These are phyloP conservation scores for Hydrotaea cyrtoneurina DNA, from an alignment of 2,888 invertebrate species.

Conservation along the genomic window DNA sequence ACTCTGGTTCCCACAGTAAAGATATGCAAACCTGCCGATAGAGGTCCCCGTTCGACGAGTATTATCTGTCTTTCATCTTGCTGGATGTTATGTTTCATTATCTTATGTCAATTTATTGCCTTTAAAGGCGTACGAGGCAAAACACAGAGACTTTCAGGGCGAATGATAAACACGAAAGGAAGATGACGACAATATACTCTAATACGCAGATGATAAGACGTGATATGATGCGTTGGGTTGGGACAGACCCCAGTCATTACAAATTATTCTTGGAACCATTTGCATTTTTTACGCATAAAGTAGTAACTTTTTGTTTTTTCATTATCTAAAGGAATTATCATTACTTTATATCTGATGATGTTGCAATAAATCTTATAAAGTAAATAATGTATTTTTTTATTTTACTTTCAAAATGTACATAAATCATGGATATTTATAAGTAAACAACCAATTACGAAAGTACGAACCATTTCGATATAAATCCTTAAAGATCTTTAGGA, in stretches of 20 bases:
- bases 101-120: slow-evolving; percentile 50
- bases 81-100: slow-evolving; percentile 49
- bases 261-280: slow-evolving; percentile 15
- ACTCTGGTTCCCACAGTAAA: background rate
- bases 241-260: slow-evolving; percentile 21
- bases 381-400: background rate
- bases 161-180: background rate
- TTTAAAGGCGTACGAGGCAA: slow-evolving; percentile 33
- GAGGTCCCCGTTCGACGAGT: background rate
- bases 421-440: background rate
- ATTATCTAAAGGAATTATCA: background rate
- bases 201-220: background rate
- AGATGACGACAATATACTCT: background rate
- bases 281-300: slow-evolving; percentile 23
- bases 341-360: background rate
- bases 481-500: too few species aligned
- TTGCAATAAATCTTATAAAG: background rate
- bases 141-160: background rate
- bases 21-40: background rate
- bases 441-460: background rate
- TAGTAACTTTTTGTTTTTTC: background rate
- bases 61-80: background rate
- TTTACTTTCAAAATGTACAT: background rate
- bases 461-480: too few species aligned
- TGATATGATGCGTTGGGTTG: background rate